Conservation (phyloP, 1,140 invertebrate species). For the Polypedilum pembai region DNA sequence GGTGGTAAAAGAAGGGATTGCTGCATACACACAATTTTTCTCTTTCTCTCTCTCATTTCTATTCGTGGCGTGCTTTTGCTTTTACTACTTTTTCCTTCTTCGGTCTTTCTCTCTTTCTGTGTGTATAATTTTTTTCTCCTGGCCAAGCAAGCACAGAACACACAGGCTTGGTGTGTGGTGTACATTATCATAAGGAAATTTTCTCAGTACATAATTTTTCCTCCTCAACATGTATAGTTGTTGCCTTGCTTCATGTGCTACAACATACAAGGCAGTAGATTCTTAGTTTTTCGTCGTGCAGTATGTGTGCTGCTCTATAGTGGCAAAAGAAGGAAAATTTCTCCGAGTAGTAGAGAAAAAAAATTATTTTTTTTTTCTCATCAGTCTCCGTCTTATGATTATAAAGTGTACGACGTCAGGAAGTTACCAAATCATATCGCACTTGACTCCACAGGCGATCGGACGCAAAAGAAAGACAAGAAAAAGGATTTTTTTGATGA, state of each 20-base stretch:
- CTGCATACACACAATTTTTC: not conserved
- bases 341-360: not conserved
- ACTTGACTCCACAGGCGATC: constrained; percentile 27
- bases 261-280: not conserved
- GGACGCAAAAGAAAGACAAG: not conserved
- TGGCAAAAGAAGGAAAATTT: constrained; percentile 5
- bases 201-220: not conserved
- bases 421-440: constrained; percentile 22
- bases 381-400: constrained; percentile 11
- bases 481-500: not conserved
- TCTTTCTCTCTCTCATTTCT: constrained; percentile 5
- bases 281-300: not conserved
- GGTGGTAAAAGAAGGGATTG: no score
- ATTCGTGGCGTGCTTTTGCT: not conserved
- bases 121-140: no score
- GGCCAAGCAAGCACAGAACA: no score
- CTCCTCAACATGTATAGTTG: no score
- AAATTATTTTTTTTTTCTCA: not conserved
- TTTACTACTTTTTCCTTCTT: no score
- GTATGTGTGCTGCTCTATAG: not conserved
- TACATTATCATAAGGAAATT: not conserved
- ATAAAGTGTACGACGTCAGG: constrained; percentile 25
- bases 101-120: not conserved
- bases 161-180: no score
- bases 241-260: not conserved